Evolutionary conservation across 1,140 invertebrate species (phyloP).

Genomic region (Pogonus chalceus): DNA sequence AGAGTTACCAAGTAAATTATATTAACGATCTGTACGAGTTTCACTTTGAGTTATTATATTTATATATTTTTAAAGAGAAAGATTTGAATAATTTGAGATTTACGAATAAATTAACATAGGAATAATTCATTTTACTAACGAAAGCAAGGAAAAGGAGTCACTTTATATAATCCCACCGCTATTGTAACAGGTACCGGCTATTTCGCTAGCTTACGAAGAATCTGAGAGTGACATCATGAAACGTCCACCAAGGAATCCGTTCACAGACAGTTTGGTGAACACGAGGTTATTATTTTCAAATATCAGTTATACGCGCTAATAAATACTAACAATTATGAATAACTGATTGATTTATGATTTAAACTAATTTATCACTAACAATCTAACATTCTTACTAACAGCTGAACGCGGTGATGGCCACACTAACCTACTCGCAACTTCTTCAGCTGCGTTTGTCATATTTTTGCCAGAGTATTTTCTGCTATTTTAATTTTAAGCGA

Average conservation of each 20-base stretch:
- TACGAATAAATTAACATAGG: no score
- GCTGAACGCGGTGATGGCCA: not conserved
- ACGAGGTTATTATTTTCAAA: constrained; percentile 62
- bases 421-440: not conserved
- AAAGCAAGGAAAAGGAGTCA: no score
- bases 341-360: not conserved
- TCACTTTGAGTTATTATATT: no score
- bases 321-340: not conserved
- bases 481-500: no score
- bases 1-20: no score
- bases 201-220: constrained; percentile 99
- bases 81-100: no score
- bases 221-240: constrained; percentile 99
- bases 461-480: no score
- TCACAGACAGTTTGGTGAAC: constrained; percentile 94
- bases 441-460: not conserved
- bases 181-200: constrained; percentile 79
- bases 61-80: no score
- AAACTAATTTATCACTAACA: not conserved
- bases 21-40: no score
- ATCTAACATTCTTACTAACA: not conserved
- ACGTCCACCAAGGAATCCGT: constrained; percentile 92
- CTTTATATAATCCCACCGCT: not conserved
- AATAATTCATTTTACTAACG: no score
- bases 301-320: not conserved